Evolutionary conservation across 1,140 invertebrate species (phyloP).

Genomic region (Danaus melanippus): DNA sequence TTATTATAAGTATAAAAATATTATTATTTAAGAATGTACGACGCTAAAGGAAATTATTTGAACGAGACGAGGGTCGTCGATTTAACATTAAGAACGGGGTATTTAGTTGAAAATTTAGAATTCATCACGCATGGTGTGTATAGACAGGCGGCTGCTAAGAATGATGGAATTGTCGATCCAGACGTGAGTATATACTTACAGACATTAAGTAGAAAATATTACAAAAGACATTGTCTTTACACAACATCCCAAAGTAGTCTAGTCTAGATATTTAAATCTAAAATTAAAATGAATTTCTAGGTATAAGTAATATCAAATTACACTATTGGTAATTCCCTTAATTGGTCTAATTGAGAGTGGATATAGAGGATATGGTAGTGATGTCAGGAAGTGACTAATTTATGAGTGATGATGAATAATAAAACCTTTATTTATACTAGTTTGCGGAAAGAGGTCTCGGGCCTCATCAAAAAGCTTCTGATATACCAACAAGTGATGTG

Average conservation of each 20-base stretch:
- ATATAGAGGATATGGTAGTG: too few relatives aligned
- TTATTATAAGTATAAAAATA: neutral
- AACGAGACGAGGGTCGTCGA: conserved; percentile 35
- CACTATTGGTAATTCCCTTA: too few relatives aligned
- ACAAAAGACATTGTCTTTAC: too few relatives aligned
- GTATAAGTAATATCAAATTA: too few relatives aligned
- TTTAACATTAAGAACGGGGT: conserved; percentile 40
- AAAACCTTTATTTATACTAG: conserved; percentile 24
- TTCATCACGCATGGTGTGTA: conserved; percentile 39
- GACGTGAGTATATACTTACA: conserved; percentile 29
- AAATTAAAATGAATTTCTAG: too few relatives aligned
- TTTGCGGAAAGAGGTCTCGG: conserved; percentile 38
- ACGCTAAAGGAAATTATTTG: conserved; percentile 31
- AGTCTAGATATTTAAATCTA: too few relatives aligned
- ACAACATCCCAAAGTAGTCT: too few relatives aligned
- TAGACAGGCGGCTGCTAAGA: conserved; percentile 32
- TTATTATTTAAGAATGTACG: conserved; percentile 38
- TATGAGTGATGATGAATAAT: too few relatives aligned
- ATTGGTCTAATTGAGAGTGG: too few relatives aligned
- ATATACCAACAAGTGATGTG: conserved; percentile 42
- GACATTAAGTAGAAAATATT: too few relatives aligned
- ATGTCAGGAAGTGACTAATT: too few relatives aligned
- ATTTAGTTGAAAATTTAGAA: conserved; percentile 35
- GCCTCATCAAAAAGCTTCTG: conserved; percentile 37
- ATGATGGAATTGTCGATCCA: conserved; percentile 41